These are phyloP conservation scores for Nymphalis polychloros DNA, from an alignment of 2,888 invertebrate species.

Conservation along the genomic window DNA sequence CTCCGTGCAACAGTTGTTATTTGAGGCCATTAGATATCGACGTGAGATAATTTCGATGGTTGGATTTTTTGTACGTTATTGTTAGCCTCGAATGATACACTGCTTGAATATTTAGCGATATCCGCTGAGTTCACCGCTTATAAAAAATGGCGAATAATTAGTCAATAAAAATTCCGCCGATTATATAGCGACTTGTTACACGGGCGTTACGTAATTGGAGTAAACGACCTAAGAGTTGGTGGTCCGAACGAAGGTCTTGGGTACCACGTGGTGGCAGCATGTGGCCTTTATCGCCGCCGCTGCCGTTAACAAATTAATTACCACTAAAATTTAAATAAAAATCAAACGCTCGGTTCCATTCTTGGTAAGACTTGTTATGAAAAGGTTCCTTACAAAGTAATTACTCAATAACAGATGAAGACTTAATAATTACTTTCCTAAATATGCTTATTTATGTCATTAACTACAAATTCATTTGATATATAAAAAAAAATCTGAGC, in stretches of 20 bases:
- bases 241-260: conserved; percentile 67
- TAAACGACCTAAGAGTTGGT: conserved; percentile 76
- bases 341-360: conserved; percentile 9
- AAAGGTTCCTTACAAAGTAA: neutral
- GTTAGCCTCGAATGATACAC: conserved; percentile 80
- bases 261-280: conserved; percentile 62
- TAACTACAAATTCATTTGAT: neutral
- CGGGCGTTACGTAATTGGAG: conserved; percentile 80
- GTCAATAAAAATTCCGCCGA: conserved; percentile 81
- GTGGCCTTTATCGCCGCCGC: conserved; percentile 36
- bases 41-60: conserved; percentile 67
- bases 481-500: neutral
- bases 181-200: conserved; percentile 76
- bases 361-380: neutral
- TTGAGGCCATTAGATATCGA: conserved; percentile 59
- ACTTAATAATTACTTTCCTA: too few relatives aligned
- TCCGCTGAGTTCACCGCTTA: conserved; percentile 80
- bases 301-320: conserved; percentile 38
- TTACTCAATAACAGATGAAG: too few relatives aligned
- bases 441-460: too few relatives aligned
- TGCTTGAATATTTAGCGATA: conserved; percentile 80
- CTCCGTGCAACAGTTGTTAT: conserved; percentile 33
- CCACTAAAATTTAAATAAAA: conserved; percentile 32
- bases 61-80: conserved; percentile 72
- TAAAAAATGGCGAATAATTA: conserved; percentile 80